A percentile compares a stretch with the other conserved stretches of the same genome.
Evolutionary conservation across 2,113 vertebrate genomes (phyloP).

Genomic region (Emberiza fucata): DNA sequence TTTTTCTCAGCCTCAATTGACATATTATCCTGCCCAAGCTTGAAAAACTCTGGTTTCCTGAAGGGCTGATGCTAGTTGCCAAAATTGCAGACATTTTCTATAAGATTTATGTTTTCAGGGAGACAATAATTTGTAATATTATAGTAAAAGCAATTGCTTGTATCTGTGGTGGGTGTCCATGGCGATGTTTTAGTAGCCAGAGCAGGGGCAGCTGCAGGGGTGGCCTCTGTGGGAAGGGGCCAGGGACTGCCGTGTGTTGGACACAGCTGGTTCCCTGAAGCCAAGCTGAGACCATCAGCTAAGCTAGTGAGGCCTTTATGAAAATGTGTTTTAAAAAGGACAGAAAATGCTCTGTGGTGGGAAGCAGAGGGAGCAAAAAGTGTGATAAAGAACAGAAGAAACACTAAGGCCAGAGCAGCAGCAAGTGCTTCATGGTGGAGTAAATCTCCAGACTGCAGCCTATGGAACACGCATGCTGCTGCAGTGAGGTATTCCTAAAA

Average conservation of each 20-base stretch:
- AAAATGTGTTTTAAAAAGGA: accelerated
- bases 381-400: background rate
- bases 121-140: background rate
- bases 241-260: accelerated
- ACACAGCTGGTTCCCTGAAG: background rate
- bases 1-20: background rate
- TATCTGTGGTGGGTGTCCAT: background rate
- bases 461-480: accelerated
- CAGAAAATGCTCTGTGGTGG: background rate
- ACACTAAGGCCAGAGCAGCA: background rate
- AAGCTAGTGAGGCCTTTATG: background rate
- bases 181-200: accelerated
- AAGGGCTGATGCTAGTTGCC: background rate
- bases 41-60: background rate
- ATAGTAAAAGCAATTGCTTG: background rate
- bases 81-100: background rate
- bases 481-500: background rate
- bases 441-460: background rate
- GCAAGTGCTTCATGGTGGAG: background rate
- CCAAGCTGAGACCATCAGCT: background rate
- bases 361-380: background rate
- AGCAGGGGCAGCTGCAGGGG: accelerated
- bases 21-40: background rate
- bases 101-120: background rate
- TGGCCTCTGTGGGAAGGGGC: background rate